Conservation (phyloP, 2,888 invertebrate genomes). For the Octodonta nipae region DNA sequence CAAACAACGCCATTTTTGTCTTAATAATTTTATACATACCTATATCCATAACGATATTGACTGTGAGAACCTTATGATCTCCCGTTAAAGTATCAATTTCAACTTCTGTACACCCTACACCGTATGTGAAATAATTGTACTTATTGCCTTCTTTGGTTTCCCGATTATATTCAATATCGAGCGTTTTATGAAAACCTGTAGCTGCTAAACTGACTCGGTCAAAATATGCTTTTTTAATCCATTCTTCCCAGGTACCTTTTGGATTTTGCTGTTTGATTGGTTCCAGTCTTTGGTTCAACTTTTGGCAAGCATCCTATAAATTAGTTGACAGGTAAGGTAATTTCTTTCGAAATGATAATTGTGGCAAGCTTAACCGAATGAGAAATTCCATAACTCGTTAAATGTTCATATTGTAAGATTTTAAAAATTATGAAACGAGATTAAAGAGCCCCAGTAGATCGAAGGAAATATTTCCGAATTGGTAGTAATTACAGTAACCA, state of each 20-base stretch:
- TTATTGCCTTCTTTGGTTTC: constrained; percentile 55
- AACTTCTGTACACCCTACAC: constrained; percentile 75
- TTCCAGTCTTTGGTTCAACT: constrained; percentile 55
- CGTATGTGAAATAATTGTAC: constrained; percentile 77
- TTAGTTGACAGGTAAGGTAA: too few relatives aligned
- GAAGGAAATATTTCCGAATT: too few relatives aligned
- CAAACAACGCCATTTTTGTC: too few relatives aligned
- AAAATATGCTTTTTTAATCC: constrained; percentile 65
- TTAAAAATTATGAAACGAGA: too few relatives aligned
- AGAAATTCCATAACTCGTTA: too few relatives aligned
- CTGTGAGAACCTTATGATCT: constrained; percentile 75
- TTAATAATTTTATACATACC: constrained; percentile 36
- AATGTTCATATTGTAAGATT: too few relatives aligned
- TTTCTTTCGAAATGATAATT: too few relatives aligned
- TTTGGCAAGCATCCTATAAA: constrained; percentile 56
- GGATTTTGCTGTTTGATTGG: constrained; percentile 66
- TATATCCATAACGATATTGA: constrained; percentile 94
- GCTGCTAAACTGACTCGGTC: constrained; percentile 68
- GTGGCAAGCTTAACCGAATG: too few relatives aligned
- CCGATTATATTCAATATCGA: constrained; percentile 58
- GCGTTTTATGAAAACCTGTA: constrained; percentile 69
- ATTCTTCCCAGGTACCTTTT: constrained; percentile 68
- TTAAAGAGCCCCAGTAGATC: too few relatives aligned
- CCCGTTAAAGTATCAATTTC: constrained; percentile 91
- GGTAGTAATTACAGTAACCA: too few relatives aligned